Conservation (phyloP, 64 coral and sea anemone genomes). For the Montipora foliosa region DNA sequence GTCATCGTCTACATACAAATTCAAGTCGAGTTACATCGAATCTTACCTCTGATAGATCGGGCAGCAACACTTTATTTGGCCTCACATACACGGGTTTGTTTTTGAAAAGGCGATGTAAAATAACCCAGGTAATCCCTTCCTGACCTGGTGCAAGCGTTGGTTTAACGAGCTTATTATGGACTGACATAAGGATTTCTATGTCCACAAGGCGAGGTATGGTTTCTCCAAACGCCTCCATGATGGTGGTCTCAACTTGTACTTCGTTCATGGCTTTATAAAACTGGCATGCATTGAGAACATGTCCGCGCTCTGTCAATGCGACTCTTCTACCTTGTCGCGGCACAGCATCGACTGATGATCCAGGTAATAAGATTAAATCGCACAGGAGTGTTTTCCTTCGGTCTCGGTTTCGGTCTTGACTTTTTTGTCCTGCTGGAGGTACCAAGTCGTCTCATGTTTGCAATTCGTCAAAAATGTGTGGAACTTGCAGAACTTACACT, state of each 20-base stretch:
- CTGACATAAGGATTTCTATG: conserved; percentile 9
- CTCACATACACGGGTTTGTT: conserved; percentile 47
- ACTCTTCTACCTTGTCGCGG: conserved; percentile 52
- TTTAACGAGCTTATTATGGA: conserved; percentile 1
- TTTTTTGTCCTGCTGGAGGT: background rate
- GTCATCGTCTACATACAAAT: too few relatives aligned
- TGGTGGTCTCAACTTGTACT: conserved; percentile 48
- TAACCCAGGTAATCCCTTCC: background rate
- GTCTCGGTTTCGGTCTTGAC: background rate
- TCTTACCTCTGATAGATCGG: conserved; percentile 12
- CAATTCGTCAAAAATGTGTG: background rate
- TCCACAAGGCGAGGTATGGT: conserved; percentile 30
- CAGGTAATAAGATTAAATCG: conserved; percentile 49
- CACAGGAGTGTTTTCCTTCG: conserved; percentile 18
- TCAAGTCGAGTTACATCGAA: background rate
- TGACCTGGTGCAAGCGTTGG: conserved; percentile 11
- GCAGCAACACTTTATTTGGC: conserved; percentile 39
- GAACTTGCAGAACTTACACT: background rate
- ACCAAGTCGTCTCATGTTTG: conserved; percentile 2
- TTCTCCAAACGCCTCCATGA: conserved; percentile 62
- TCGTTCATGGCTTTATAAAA: conserved; percentile 53
- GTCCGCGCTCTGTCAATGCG: conserved; percentile 39
- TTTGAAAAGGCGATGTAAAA: conserved; percentile 49
- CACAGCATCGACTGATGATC: conserved; percentile 45
- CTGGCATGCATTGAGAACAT: conserved; percentile 38